Base-by-base conservation (phyloP, 2,797 vertebrate species). In the Liparis tanakae region DNA sequence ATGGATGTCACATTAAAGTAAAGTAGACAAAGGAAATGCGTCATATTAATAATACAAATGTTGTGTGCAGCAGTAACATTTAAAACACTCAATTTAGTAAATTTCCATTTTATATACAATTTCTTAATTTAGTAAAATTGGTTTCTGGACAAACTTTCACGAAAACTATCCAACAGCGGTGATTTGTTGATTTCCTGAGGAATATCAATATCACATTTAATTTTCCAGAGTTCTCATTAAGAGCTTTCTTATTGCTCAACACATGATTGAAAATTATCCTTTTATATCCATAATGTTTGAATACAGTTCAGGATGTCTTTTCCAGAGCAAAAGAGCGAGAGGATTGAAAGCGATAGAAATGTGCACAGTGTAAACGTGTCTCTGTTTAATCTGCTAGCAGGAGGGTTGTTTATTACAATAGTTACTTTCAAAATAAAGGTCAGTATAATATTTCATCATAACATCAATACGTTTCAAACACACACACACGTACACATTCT, bases 231-330 rank as follows among this genome's bases (percentile, higher is more conserved):
- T 53, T 33, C 7, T n/a, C 43, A 62, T 57, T 9, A 13, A 57
- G 6, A 43, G n/a, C 22, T 39, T 14, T 62, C 34, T 20, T 18
- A 57, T 37, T 44, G 30, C 55, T 43, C 18, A 72, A 72, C 20
- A 61, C 10, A 37, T 3, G 58, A 48, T 59, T 61, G n/a, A 58
- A 34, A 72, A 61, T 70, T 1, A 67, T 67, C 33, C 7, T 50
- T 57, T 22, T 43, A 68, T 71, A 61, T 80, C 51, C 59, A 67
- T 53, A 43, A 15, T 3, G 5, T 65, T 46, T 51, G 44, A 68
- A 65, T 78, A 37, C 36, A 64, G 57, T 65, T 88, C 65, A 90
- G 7, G 22, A 41, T 18, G 58, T 0, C 18, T 53, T n/a, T 58
- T 69, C 17, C 44, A 62, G 48, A 69, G 39, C 51, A 48, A 43